Conservation (phyloP, 1,140 invertebrate species). For the Oedothorax gibbosus region DNA sequence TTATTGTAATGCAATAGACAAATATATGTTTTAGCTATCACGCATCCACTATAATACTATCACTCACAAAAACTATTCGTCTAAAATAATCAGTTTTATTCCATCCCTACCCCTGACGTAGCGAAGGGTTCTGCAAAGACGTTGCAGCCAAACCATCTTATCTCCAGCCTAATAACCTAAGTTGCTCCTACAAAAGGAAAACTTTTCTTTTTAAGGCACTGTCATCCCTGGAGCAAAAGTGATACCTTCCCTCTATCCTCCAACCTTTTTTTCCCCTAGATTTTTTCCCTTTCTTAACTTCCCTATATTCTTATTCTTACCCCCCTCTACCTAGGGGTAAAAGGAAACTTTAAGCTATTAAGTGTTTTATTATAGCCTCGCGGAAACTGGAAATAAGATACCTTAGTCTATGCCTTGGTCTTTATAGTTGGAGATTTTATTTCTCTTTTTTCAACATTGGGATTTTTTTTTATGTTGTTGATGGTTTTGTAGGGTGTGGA, state of each 20-base stretch:
- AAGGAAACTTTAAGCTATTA: slow-evolving; percentile 51
- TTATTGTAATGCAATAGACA: too few species aligned
- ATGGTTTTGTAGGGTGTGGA: neutral
- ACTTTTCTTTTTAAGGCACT: slow-evolving; percentile 17
- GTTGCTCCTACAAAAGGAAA: slow-evolving; percentile 29
- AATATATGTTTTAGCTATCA: too few species aligned
- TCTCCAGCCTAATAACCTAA: slow-evolving; percentile 16
- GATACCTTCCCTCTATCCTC: slow-evolving; percentile 22
- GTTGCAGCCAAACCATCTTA: slow-evolving; percentile 14
- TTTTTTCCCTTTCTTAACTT: slow-evolving; percentile 28
- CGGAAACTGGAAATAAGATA: slow-evolving; percentile 47
- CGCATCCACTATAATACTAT: too few species aligned
- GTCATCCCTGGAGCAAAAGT: slow-evolving; percentile 22
- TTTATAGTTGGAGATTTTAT: slow-evolving; percentile 13
- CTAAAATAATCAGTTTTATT: too few species aligned
- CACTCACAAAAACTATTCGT: too few species aligned
- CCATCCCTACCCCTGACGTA: too few species aligned
- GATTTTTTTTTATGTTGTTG: neutral
- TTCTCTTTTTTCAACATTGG: neutral
- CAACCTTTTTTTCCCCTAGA: neutral
- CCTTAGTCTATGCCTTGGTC: slow-evolving; percentile 12
- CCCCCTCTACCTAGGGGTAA: neutral
- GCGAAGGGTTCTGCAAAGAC: too few species aligned
- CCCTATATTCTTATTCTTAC: neutral
- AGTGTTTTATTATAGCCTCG: slow-evolving; percentile 56